These are phyloP conservation scores for Drosophila ogumai DNA, from an alignment of 1,140 invertebrate species.

Conservation along the genomic window DNA sequence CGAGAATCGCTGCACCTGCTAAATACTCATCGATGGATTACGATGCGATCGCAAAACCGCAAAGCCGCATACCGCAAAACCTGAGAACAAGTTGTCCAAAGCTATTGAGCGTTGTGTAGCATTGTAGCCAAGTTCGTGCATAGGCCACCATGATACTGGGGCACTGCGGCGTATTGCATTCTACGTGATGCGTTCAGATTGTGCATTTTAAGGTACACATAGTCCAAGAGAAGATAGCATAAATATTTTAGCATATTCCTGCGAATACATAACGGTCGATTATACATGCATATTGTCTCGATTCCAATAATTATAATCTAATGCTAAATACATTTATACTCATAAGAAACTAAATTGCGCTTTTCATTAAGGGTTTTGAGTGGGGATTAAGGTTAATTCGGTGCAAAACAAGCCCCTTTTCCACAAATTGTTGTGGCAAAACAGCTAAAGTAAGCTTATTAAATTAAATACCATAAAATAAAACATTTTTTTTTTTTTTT, in stretches of 20 bases:
- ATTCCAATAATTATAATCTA: conserved; percentile 67
- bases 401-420: too few species aligned
- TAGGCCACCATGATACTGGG: neutral
- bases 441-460: too few species aligned
- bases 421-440: too few species aligned
- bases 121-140: conserved; percentile 55
- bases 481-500: too few species aligned
- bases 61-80: conserved; percentile 42
- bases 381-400: too few species aligned
- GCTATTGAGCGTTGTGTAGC: conserved; percentile 43
- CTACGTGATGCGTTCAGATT: conserved; percentile 66
- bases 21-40: conserved; percentile 32
- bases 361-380: neutral
- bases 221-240: conserved; percentile 74
- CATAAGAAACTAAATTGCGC: conserved; percentile 60
- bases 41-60: conserved; percentile 47
- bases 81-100: conserved; percentile 62
- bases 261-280: conserved; percentile 64
- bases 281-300: conserved; percentile 64
- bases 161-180: conserved; percentile 6
- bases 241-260: conserved; percentile 78
- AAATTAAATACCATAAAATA: too few species aligned
- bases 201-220: conserved; percentile 77
- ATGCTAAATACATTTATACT: conserved; percentile 70
- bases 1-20: conserved; percentile 83